phyloP scores from a whole-genome alignment of 2,797 vertebrate genomes.

The Hafferia zeledoni region DNA sequence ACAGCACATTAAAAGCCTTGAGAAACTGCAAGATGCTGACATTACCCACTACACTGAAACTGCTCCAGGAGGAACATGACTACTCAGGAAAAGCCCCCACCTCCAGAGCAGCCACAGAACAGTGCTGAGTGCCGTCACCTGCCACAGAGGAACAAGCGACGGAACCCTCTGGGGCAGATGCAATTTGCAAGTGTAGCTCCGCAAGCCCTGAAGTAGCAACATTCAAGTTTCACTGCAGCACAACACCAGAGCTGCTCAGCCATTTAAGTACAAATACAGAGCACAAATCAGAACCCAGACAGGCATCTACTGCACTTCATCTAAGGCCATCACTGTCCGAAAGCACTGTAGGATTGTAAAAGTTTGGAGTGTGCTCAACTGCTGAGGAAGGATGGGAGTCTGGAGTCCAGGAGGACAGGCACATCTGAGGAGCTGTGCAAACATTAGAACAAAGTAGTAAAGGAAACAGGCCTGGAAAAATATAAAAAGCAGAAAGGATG shows the following conservation, averaged over 20 bases:
- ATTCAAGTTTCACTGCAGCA: neutral
- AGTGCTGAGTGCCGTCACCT: neutral
- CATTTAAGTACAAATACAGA: neutral
- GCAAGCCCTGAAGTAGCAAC: neutral
- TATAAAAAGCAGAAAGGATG: neutral
- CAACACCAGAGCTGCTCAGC: neutral
- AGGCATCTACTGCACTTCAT: neutral
- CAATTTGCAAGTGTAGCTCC: neutral
- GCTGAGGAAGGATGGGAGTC: neutral
- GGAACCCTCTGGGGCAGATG: neutral
- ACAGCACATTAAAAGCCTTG: neutral
- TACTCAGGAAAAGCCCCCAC: neutral
- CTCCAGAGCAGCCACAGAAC: neutral
- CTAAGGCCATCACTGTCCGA: neutral
- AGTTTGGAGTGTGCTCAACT: fast-evolving
- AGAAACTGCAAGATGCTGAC: neutral
- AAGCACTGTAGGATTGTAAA: neutral
- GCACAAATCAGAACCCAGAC: neutral
- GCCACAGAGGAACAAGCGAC: neutral
- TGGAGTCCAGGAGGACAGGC: fast-evolving
- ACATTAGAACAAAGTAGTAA: neutral
- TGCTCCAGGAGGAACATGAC: neutral
- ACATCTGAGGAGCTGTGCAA: neutral
- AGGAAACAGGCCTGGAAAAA: neutral
- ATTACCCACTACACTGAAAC: neutral